phyloP scores from a whole-genome alignment of 2,797 vertebrate genomes.

The Hippopotamyrus pictus region DNA sequence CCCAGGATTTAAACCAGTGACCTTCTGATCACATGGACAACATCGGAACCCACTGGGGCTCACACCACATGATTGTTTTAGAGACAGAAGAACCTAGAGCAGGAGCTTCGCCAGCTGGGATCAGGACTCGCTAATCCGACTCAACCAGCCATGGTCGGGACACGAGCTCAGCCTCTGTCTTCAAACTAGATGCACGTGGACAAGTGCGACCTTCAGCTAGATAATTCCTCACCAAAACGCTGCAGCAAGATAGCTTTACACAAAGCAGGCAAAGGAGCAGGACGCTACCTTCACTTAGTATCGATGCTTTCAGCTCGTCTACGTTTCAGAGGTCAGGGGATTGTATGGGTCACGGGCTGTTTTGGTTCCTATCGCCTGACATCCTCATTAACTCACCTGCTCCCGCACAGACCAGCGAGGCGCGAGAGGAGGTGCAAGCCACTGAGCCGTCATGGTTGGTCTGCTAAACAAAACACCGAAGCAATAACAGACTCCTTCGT shows the following conservation, averaged over 20 bases:
- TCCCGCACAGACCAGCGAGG: background rate
- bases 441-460: background rate
- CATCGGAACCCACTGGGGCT: background rate
- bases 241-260: background rate
- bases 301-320: slow-evolving; percentile 27
- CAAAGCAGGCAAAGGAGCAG: background rate
- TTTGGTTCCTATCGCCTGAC: background rate
- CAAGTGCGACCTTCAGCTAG: background rate
- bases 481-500: background rate
- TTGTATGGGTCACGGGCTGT: slow-evolving; percentile 12
- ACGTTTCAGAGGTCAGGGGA: slow-evolving; percentile 19
- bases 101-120: background rate
- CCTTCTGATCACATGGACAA: background rate
- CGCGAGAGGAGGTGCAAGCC: background rate
- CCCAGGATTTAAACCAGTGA: background rate
- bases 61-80: background rate
- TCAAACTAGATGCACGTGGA: background rate
- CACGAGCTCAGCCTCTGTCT: background rate
- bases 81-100: background rate
- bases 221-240: background rate
- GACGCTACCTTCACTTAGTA: slow-evolving; percentile 27
- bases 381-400: background rate
- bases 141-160: background rate
- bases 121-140: background rate
- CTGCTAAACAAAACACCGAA: background rate